Conservation (phyloP, 1,140 invertebrate genomes). For the Antheraea pernyi region DNA sequence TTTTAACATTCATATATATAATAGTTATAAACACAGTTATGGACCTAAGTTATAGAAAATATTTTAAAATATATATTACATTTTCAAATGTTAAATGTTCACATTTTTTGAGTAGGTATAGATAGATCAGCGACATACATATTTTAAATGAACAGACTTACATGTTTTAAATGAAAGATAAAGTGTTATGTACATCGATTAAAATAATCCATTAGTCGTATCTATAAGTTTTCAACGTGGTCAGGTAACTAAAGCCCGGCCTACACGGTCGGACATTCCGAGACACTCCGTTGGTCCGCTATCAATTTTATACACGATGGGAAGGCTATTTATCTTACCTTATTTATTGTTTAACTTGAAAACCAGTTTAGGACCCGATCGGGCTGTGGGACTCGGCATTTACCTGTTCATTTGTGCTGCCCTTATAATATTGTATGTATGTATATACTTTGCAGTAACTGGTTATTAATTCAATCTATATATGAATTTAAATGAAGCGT, state of each 20-base stretch:
- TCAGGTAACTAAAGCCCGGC: conserved; percentile 39
- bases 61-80: background rate
- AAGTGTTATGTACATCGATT: conserved; percentile 24
- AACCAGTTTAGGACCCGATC: conserved; percentile 58
- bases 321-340: conserved; percentile 74
- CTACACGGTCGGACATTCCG: conserved; percentile 54
- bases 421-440: conserved; percentile 28
- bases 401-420: conserved; percentile 40
- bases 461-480: background rate
- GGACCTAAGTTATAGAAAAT: no score
- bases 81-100: no score
- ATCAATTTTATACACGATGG: conserved; percentile 72
- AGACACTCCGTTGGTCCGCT: conserved; percentile 53
- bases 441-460: conserved; percentile 14
- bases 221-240: conserved; percentile 29
- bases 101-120: no score
- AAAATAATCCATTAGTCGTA: conserved; percentile 37
- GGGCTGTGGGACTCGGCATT: conserved; percentile 40
- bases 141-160: background rate
- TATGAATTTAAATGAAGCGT: conserved; percentile 30
- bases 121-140: no score
- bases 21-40: no score
- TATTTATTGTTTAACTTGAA: conserved; percentile 72
- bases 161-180: conserved; percentile 9
- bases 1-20: no score